A percentile compares a stretch with the other conserved stretches of the same genome.
Conservation (phyloP, 64 coral and sea anemone species). For the Stichodactyla mertensii region DNA sequence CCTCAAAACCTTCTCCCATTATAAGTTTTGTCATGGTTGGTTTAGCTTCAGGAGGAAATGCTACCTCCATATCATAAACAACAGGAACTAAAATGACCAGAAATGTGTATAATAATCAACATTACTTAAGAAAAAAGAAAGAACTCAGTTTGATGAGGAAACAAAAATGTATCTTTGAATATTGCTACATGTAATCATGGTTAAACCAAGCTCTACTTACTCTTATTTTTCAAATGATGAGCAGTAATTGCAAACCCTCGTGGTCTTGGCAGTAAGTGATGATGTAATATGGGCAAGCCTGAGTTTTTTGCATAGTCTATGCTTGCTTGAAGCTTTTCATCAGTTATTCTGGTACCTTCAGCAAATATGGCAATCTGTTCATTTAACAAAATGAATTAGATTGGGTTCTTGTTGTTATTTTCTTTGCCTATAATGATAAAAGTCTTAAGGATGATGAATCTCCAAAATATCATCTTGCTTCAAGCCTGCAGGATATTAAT, state of each 20-base stretch:
- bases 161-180: too few relatives aligned
- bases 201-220: slow-evolving; percentile 17
- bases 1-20: slow-evolving; percentile 56
- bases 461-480: too few relatives aligned
- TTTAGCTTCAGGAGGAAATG: slow-evolving; percentile 52
- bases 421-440: too few relatives aligned
- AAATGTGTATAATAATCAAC: neutral
- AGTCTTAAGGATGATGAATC: too few relatives aligned
- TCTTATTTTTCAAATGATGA: slow-evolving; percentile 69
- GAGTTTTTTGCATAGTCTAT: slow-evolving; percentile 65
- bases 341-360: slow-evolving; percentile 88
- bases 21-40: slow-evolving; percentile 67
- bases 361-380: slow-evolving; percentile 82
- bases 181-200: neutral
- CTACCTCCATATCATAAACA: slow-evolving; percentile 89
- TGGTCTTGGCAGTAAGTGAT: slow-evolving; percentile 81
- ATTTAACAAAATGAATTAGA: too few relatives aligned
- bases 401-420: too few relatives aligned
- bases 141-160: too few relatives aligned
- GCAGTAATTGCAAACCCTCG: slow-evolving; percentile 80
- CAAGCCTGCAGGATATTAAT: too few relatives aligned
- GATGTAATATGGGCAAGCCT: slow-evolving; percentile 69
- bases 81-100: slow-evolving; percentile 53
- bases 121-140: too few relatives aligned
- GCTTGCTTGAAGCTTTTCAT: slow-evolving; percentile 77